A percentile compares a stretch with the other conserved stretches of the same genome.
These are phyloP conservation scores for Pantherophis vulpinus DNA, from an alignment of 2,797 vertebrate species.

Conservation along the genomic window DNA sequence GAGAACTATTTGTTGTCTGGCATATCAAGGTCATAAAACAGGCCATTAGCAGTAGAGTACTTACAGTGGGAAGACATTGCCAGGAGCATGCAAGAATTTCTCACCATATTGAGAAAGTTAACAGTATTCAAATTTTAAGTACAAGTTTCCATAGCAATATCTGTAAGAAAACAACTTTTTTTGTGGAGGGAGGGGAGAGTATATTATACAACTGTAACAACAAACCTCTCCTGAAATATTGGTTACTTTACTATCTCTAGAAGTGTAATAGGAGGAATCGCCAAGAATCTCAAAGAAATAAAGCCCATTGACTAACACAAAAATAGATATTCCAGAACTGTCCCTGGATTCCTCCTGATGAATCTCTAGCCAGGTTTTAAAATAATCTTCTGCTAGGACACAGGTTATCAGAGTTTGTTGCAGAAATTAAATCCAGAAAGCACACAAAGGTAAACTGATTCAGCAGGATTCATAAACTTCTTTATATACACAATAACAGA, in stretches of 20 bases:
- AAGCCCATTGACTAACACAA: not conserved
- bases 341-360: not conserved
- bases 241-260: not conserved
- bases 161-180: not conserved
- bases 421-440: no score
- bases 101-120: slow-evolving; percentile 14
- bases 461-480: no score
- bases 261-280: not conserved
- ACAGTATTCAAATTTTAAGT: not conserved
- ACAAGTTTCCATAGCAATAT: not conserved
- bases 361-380: not conserved
- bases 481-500: no score
- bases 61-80: not conserved
- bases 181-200: not conserved
- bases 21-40: slow-evolving; percentile 16
- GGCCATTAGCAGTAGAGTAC: not conserved
- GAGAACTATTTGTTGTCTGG: slow-evolving; percentile 26
- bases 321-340: not conserved
- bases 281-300: not conserved
- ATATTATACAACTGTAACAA: not conserved
- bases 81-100: not conserved
- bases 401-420: no score
- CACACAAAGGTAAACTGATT: no score
- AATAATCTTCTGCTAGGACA: not conserved
- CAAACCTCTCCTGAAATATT: not conserved